Conservation (phyloP, 2,797 vertebrate species). For the Pangasius larnaudii region DNA sequence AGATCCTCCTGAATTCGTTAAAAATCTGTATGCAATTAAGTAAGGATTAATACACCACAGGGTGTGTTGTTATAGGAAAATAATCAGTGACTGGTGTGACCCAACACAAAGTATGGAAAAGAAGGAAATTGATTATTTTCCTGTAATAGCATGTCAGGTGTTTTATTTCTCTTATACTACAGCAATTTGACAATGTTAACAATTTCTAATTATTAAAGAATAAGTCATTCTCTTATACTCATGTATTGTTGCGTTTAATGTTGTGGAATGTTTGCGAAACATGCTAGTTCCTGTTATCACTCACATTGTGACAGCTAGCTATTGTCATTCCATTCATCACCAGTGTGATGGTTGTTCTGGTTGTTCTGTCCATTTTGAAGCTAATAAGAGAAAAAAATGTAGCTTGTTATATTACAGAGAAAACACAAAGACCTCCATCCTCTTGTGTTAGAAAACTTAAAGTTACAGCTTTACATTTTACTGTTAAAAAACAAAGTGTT, state of each 20-base stretch:
- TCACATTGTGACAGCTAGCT: not conserved
- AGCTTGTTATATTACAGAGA: not conserved
- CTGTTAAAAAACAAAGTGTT: not conserved
- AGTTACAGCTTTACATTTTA: not conserved
- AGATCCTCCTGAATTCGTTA: not conserved
- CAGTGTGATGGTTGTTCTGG: not conserved
- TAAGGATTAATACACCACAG: not conserved
- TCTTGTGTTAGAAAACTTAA: not conserved
- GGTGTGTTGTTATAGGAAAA: not conserved
- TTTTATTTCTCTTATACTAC: not conserved
- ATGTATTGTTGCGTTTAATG: not conserved
- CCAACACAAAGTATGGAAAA: not conserved
- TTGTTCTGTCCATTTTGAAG: not conserved
- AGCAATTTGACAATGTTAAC: not conserved
- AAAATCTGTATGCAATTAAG: not conserved
- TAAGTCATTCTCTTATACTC: not conserved
- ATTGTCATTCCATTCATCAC: not conserved
- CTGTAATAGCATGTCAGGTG: not conserved
- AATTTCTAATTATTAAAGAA: not conserved
- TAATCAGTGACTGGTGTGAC: not conserved
- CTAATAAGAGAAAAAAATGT: not conserved
- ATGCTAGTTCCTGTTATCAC: not conserved
- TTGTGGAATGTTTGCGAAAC: not conserved
- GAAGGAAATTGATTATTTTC: not conserved
- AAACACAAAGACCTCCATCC: not conserved